Evolutionary conservation across 2,797 vertebrate genomes (phyloP).

Genomic region (Mallotus villosus): DNA sequence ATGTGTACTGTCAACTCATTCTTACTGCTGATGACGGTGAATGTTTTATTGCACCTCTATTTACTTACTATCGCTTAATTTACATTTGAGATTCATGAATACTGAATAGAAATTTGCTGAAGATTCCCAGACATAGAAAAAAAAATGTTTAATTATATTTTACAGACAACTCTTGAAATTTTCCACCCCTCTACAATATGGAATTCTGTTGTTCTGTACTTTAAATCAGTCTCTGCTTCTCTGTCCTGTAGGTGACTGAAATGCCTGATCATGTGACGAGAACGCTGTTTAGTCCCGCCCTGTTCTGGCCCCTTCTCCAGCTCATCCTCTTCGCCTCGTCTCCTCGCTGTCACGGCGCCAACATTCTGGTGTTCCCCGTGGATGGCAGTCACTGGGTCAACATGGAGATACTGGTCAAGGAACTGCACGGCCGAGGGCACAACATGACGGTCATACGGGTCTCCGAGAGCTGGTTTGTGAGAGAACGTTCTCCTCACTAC

Average conservation of each 20-base stretch:
- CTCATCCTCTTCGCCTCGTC: slow-evolving; percentile 21
- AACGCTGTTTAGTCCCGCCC: not conserved
- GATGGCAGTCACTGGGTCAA: slow-evolving; percentile 75
- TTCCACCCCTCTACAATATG: no score
- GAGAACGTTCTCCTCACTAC: slow-evolving; percentile 49
- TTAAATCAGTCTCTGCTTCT: not conserved
- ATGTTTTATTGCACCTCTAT: not conserved
- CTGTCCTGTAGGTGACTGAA: not conserved
- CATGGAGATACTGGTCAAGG: slow-evolving; percentile 62
- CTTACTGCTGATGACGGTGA: not conserved
- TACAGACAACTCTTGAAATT: not conserved
- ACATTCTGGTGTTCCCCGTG: slow-evolving; percentile 62
- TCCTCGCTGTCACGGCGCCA: slow-evolving; percentile 53
- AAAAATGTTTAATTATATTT: no score
- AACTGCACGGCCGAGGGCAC: slow-evolving; percentile 66
- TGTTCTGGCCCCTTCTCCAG: not conserved
- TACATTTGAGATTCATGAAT: no score
- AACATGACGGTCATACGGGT: slow-evolving; percentile 61
- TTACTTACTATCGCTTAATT: no score
- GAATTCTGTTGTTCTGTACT: no score
- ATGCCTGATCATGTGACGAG: not conserved
- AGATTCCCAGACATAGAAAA: no score
- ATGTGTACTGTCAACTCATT: not conserved
- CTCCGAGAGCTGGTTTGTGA: slow-evolving; percentile 62
- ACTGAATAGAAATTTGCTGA: no score